A percentile compares a stretch with the other conserved stretches of the same genome.
phyloP scores from a whole-genome alignment of 2,113 vertebrate species.

The Seriola aureovittata region DNA sequence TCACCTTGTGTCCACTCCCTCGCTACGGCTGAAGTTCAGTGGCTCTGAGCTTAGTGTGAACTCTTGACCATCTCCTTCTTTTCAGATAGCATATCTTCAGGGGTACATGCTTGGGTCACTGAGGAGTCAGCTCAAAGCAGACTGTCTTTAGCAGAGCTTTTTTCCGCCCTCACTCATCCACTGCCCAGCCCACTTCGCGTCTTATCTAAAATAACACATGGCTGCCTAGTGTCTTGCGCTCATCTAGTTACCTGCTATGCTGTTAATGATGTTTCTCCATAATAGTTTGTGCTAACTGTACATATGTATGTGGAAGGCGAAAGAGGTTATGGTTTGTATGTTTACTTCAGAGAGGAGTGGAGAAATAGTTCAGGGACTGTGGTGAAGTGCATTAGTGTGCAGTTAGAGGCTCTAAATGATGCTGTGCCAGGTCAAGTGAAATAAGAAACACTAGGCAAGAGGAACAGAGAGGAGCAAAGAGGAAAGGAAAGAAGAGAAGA shows the following conservation, averaged over 20 bases:
- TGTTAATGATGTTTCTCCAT: slow-evolving; percentile 56
- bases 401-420: slow-evolving; percentile 24
- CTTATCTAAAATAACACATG: slow-evolving; percentile 77
- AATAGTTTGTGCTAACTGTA: slow-evolving; percentile 14
- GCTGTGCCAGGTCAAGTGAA: slow-evolving; percentile 43
- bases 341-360: slow-evolving; percentile 42
- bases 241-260: slow-evolving; percentile 58
- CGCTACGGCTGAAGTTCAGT: slow-evolving; percentile 28
- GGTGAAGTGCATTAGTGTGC: slow-evolving; percentile 47
- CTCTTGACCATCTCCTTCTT: slow-evolving; percentile 69
- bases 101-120: slow-evolving; percentile 63
- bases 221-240: slow-evolving; percentile 52
- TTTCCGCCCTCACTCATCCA: slow-evolving; percentile 4
- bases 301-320: slow-evolving; percentile 26
- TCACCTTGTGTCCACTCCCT: slow-evolving; percentile 40
- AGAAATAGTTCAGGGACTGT: slow-evolving; percentile 42
- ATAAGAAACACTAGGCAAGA: background rate
- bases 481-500: background rate
- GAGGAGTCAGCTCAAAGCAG: slow-evolving; percentile 63
- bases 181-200: slow-evolving; percentile 50
- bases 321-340: slow-evolving; percentile 1
- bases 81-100: slow-evolving; percentile 77
- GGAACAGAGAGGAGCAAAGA: background rate
- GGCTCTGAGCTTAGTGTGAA: slow-evolving; percentile 56
- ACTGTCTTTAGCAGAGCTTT: slow-evolving; percentile 40